phyloP scores from a whole-genome alignment of 2,113 vertebrate genomes.

The Stegostoma tigrinum region DNA sequence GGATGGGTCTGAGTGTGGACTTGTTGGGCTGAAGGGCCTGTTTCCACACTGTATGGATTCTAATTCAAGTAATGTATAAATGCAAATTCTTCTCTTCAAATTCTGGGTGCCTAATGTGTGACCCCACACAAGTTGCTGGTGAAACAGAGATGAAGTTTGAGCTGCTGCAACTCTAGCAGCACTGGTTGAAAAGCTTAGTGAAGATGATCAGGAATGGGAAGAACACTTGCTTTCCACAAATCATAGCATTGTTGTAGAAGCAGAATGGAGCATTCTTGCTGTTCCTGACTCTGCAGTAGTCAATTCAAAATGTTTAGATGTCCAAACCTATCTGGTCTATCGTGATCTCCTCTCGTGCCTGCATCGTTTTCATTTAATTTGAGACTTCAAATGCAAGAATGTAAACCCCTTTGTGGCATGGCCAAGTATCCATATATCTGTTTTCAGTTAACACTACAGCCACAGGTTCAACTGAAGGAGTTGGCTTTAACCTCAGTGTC shows the following conservation, averaged over 20 bases:
- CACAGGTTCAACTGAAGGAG: background rate
- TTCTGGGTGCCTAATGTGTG: too few relatives aligned
- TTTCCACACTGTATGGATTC: too few relatives aligned
- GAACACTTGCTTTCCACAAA: background rate
- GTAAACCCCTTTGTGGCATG: too few relatives aligned
- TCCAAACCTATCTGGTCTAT: background rate
- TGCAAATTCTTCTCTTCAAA: too few relatives aligned
- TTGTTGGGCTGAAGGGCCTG: too few relatives aligned
- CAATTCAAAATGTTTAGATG: background rate
- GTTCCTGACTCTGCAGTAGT: background rate
- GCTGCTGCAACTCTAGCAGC: background rate
- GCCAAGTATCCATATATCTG: too few relatives aligned
- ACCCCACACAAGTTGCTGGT: too few relatives aligned
- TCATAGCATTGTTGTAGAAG: background rate
- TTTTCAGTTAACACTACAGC: too few relatives aligned
- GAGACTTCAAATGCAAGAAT: background rate
- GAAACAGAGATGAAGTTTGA: background rate
- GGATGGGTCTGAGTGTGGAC: too few relatives aligned
- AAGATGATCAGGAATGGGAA: background rate
- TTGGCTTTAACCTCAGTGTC: too few relatives aligned
- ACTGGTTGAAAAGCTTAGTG: too few relatives aligned
- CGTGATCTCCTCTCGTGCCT: background rate
- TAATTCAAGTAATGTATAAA: too few relatives aligned
- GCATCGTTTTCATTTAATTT: background rate
- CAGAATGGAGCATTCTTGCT: background rate